Base-by-base conservation (phyloP, 2,113 vertebrate genomes). In the Calcarius ornatus region DNA sequence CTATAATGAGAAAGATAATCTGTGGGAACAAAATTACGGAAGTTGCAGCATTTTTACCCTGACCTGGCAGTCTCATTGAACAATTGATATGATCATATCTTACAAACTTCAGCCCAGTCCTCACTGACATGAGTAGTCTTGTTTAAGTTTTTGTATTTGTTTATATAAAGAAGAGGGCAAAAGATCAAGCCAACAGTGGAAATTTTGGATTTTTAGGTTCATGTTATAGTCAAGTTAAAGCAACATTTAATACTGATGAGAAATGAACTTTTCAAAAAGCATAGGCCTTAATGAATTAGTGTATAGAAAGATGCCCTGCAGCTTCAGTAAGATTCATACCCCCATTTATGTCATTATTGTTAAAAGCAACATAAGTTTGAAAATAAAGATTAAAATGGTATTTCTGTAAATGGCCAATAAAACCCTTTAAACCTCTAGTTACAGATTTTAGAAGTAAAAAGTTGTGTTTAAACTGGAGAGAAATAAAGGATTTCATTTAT, bases 321-420 rank as follows among this genome's bases (percentile, higher is more conserved):
- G 57, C 81, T 92, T 95, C 61, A 65, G 16, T 92, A 88, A 92
- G 61, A 75, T 40, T 75, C 31, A 75, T 81, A 75, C 3, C 3
- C 14, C 6, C 4, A 8, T 86, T 89, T 90, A 40, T 85, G 68
- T 96, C 80, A 43, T 96, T 92, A n/a, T 53, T 95, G 63, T 94
- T 61, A 59, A 81, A 95, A 92, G 51, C 56, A 57, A 65, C 65
- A n/a, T 90, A 77, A 27, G 1, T 77, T 86, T 71, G 31, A 71
- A 91, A 83, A 83, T 79, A 76, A 81, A 83, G 57, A 38, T 75
- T 86, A 85, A 90, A 63, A 84, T 9, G 31, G 15, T 83, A 69
- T 81, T 94, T 96, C 68, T 86, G 54, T 92, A 91, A 94, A 90
- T 85, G 27, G 17, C 63, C 42, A 83, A 71, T 84, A 96, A 96